Conservation (phyloP, 2,797 vertebrate genomes). For the Lepidocolaptes lacrymiger region DNA sequence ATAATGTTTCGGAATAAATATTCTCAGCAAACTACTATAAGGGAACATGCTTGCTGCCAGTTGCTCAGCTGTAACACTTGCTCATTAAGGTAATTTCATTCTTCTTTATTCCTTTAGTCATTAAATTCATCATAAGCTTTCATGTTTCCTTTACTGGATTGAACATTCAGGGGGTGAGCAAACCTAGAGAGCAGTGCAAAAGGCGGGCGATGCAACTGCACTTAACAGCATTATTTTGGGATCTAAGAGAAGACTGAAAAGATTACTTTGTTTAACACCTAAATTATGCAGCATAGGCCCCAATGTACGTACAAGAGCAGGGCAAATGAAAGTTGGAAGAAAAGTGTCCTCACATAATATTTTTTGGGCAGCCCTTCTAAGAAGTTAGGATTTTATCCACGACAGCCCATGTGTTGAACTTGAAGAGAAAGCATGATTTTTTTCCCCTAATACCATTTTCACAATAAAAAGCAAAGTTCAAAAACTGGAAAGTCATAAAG, state of each 20-base stretch:
- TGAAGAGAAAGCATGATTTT: background rate
- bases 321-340: background rate
- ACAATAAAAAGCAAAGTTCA: background rate
- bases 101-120: background rate
- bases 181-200: background rate
- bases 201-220: background rate
- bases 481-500: background rate
- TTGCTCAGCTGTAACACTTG: background rate
- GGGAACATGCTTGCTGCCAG: background rate
- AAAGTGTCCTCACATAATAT: background rate
- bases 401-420: background rate
- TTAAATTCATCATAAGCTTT: background rate
- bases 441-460: background rate
- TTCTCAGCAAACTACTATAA: background rate
- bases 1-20: slow-evolving; percentile 26
- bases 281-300: background rate
- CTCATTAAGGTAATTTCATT: background rate
- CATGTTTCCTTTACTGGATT: background rate
- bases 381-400: slow-evolving; percentile 63
- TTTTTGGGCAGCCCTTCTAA: slow-evolving; percentile 58
- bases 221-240: background rate
- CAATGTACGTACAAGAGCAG: background rate
- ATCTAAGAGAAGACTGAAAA: background rate
- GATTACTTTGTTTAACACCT: background rate
- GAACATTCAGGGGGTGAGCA: background rate